Conservation (phyloP, 2,113 vertebrate species). For the Anarrhichthys ocellatus region DNA sequence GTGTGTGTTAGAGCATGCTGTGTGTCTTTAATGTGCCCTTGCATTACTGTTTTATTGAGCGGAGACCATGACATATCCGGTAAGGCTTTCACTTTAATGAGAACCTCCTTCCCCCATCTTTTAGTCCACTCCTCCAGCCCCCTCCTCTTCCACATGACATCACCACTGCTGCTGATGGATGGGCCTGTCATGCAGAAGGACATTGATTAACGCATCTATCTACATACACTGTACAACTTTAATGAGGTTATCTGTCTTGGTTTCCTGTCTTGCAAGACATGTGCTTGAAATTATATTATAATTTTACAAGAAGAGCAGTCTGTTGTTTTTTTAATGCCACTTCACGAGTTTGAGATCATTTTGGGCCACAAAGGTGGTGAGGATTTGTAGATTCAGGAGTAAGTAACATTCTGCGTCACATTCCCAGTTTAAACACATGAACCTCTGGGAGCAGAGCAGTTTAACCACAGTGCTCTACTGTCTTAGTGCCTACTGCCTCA, state of each 20-base stretch:
- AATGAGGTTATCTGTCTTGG: slow-evolving; percentile 11
- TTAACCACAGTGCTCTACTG: background rate
- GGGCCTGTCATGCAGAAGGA: slow-evolving; percentile 29
- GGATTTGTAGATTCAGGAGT: background rate
- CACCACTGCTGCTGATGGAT: slow-evolving; percentile 22
- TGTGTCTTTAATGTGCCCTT: slow-evolving; percentile 33
- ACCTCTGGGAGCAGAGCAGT: background rate
- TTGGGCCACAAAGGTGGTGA: background rate
- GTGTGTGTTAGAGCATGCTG: background rate
- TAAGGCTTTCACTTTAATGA: slow-evolving; percentile 61
- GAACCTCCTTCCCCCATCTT: background rate
- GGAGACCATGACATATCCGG: slow-evolving; percentile 19
- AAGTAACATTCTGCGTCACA: background rate
- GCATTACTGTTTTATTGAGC: slow-evolving; percentile 42
- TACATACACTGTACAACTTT: background rate
- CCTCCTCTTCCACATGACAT: slow-evolving; percentile 40
- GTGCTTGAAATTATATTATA: background rate
- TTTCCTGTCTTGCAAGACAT: background rate
- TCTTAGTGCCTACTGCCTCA: background rate
- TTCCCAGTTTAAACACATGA: background rate
- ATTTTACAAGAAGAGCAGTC: background rate
- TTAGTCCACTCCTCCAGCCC: background rate
- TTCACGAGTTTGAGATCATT: background rate
- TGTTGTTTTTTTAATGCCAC: background rate
- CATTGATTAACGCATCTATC: slow-evolving; percentile 17